Evolutionary conservation across 2,888 invertebrate genomes (phyloP), one percentile per base, ranked within the genome.

Genomic region (Lasioglossum marginatum): DNA sequence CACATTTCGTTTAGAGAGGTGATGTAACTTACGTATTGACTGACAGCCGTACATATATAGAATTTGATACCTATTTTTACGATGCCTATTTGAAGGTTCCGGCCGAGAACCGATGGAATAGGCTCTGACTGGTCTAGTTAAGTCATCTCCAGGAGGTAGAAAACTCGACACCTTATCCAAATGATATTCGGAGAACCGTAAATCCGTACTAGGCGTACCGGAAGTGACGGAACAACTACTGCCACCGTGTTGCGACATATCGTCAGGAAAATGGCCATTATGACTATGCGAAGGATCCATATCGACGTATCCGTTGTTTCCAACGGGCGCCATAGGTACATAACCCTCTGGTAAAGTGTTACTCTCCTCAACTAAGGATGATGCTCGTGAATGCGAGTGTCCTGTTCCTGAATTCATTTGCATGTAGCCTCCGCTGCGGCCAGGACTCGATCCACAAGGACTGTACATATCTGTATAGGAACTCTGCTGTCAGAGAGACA

Each of bases 61-160:
- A 63, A 14, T 45, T 57, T 14, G 60, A 16, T 85, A 95, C 95
- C 95, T 95, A 90, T 95, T 95, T 88, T 95, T 95, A 34, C 95
- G 93, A 89, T 95, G 94, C 92, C 96, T 96, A 94, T 96, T 96
- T 14, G 96, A 96, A 83, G 96, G 96, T 88, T 97, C 97, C 4
- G 97, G 97, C 89, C 97, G 96, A 79, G 98, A 98, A 37, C 98
- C 98, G 88, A 98, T 97, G 43, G 98, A 98, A 95, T 98, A 98
- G 1, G 98, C 97, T 89, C 98, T 96, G 77, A 97, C 96, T n/a
- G 97, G 97, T 88, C 96, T 96, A 70, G 95, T 95, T 31, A 97
- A 97, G 92, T 97, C 97, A 88, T 96, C 96, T 60, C 96, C 96
- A 0, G 96, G 96, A 14, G 96, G 95, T 83, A 98, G 96, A 94